These are phyloP conservation scores for Premnoplex brunnescens DNA, from an alignment of 2,797 vertebrate genomes.

Conservation along the genomic window DNA sequence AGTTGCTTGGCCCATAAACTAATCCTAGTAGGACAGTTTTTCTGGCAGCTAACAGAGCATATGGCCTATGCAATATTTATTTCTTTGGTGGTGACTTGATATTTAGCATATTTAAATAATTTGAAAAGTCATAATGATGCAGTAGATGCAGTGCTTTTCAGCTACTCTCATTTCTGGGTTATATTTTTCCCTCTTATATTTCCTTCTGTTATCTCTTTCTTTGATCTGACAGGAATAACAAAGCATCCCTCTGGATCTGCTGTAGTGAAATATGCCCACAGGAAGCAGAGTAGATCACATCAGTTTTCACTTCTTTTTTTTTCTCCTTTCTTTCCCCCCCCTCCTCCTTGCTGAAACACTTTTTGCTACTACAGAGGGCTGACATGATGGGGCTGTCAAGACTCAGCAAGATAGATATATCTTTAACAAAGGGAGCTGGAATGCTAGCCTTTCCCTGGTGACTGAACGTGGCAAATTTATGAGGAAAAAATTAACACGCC, in stretches of 20 bases:
- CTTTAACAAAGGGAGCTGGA: slow-evolving; percentile 68
- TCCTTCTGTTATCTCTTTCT: slow-evolving; percentile 69
- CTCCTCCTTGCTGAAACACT: slow-evolving; percentile 63
- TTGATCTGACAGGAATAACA: slow-evolving; percentile 72
- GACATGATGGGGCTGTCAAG: slow-evolving; percentile 74
- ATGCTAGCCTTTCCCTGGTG: slow-evolving; percentile 42
- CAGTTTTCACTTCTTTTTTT: slow-evolving; percentile 64
- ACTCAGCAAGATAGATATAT: slow-evolving; percentile 69
- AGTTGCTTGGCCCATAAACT: slow-evolving; percentile 39
- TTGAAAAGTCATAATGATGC: slow-evolving; percentile 46
- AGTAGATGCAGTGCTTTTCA: slow-evolving; percentile 22
- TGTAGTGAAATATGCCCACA: slow-evolving; percentile 68
- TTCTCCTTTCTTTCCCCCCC: background rate
- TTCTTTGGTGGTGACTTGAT: slow-evolving; percentile 66
- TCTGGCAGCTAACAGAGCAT: slow-evolving; percentile 72
- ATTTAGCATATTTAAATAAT: slow-evolving; percentile 61
- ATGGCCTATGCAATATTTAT: slow-evolving; percentile 76
- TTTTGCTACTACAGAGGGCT: slow-evolving; percentile 68
- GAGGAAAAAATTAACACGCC: slow-evolving; percentile 50
- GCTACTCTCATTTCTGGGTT: slow-evolving; percentile 43
- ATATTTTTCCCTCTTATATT: slow-evolving; percentile 53
- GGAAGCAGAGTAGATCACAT: slow-evolving; percentile 69
- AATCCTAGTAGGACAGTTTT: slow-evolving; percentile 66
- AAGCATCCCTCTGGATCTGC: slow-evolving; percentile 66
- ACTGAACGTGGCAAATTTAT: slow-evolving; percentile 47